phyloP scores from a whole-genome alignment of 2,113 vertebrate species.

The Micronycteris hirsuta region DNA sequence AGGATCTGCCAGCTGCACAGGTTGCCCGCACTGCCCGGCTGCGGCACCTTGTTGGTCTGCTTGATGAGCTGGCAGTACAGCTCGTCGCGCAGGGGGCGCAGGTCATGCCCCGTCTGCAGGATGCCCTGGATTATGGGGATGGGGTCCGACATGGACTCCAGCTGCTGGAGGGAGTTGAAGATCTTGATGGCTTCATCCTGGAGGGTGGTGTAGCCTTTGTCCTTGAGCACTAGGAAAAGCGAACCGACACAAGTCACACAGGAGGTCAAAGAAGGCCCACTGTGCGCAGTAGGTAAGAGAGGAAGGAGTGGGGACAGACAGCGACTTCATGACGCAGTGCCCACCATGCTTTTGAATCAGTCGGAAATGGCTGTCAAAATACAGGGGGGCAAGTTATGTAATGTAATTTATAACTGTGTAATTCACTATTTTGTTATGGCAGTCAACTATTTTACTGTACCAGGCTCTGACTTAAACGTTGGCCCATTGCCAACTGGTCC shows the following conservation, averaged over 20 bases:
- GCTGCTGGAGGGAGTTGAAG: slow-evolving; percentile 93
- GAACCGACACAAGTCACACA: neutral
- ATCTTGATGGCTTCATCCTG: slow-evolving; percentile 95
- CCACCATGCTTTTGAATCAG: fast-evolving
- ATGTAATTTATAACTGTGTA: neutral
- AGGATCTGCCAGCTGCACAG: slow-evolving; percentile 93
- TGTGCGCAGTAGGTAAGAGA: neutral
- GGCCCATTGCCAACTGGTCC: neutral
- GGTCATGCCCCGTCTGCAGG: slow-evolving; percentile 93
- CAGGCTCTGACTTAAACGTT: neutral
- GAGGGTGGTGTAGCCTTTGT: slow-evolving; percentile 91
- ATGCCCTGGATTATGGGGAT: slow-evolving; percentile 92
- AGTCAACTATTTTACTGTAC: neutral
- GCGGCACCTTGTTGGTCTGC: slow-evolving; percentile 90
- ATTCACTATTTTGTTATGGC: neutral
- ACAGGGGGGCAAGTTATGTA: neutral
- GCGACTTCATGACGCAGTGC: fast-evolving
- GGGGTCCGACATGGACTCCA: slow-evolving; percentile 91
- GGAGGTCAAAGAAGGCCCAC: neutral
- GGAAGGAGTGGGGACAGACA: neutral
- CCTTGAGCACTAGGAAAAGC: slow-evolving; percentile 82
- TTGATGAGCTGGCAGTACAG: slow-evolving; percentile 98
- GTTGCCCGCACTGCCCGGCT: slow-evolving; percentile 85
- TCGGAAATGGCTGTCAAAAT: neutral
- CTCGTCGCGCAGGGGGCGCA: slow-evolving; percentile 92